A percentile compares a stretch with the other conserved stretches of the same genome.
Evolutionary conservation across 92 coral and sea anemone species (phyloP).

Genomic region (Chrysogorgia sp.): DNA sequence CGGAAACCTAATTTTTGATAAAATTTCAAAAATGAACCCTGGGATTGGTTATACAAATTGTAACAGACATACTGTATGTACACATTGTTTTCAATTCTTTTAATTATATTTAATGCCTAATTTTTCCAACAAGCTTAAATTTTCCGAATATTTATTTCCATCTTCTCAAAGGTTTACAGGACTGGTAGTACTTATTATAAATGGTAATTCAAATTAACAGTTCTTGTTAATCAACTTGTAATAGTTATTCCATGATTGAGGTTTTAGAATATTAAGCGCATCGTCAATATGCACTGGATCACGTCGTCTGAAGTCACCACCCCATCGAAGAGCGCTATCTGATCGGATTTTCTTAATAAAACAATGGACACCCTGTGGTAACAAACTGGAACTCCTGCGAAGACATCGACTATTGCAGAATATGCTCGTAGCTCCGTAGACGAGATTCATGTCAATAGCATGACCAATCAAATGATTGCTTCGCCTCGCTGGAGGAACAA

Average conservation of each 20-base stretch:
- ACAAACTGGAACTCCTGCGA: background rate
- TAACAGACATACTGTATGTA: too few relatives aligned
- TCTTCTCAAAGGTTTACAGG: too few relatives aligned
- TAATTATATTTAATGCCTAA: too few relatives aligned
- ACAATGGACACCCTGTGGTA: conserved; percentile 41
- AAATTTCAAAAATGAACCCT: too few relatives aligned
- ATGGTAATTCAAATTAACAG: background rate
- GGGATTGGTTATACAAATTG: too few relatives aligned
- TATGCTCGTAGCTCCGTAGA: background rate
- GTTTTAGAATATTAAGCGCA: conserved; percentile 36
- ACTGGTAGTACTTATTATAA: too few relatives aligned
- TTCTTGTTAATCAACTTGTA: conserved; percentile 43
- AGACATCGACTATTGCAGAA: conserved; percentile 63
- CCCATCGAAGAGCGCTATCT: conserved; percentile 60
- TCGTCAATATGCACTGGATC: conserved; percentile 67
- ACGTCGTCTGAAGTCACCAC: conserved; percentile 53
- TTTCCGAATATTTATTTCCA: too few relatives aligned
- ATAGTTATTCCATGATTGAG: conserved; percentile 4
- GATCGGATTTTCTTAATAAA: conserved; percentile 50
- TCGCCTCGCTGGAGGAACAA: conserved; percentile 52
- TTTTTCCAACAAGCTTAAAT: too few relatives aligned
- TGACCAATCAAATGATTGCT: conserved; percentile 69
- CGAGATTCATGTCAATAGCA: conserved; percentile 66
- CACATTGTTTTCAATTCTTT: too few relatives aligned
- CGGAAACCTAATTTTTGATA: too few relatives aligned